These are phyloP conservation scores for Clarias platycephalus DNA, from an alignment of 2,797 vertebrate genomes.

Conservation along the genomic window DNA sequence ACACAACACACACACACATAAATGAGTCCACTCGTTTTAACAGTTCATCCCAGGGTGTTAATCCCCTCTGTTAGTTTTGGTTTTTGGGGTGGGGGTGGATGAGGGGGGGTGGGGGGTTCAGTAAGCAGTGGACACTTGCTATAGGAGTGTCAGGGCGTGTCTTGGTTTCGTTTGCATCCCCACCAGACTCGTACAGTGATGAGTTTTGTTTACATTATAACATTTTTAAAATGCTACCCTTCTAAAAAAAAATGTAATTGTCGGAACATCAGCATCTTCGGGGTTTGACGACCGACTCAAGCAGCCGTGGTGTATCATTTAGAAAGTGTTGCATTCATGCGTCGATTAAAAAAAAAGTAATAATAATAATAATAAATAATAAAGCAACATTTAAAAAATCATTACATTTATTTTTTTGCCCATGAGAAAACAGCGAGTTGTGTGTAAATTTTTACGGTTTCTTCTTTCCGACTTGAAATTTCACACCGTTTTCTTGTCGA, in stretches of 20 bases:
- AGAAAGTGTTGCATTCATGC: too few species aligned
- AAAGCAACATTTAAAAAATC: too few species aligned
- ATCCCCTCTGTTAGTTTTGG: background rate
- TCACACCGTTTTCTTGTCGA: background rate
- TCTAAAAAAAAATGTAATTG: background rate
- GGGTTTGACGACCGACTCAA: too few species aligned
- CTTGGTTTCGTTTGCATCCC: background rate
- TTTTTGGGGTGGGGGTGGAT: background rate
- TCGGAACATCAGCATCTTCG: too few species aligned
- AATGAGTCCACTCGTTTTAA: background rate
- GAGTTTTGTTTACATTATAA: background rate
- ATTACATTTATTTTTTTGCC: background rate
- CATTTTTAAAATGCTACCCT: background rate
- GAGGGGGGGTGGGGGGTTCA: background rate
- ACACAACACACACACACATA: conserved; percentile 18
- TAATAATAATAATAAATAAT: too few species aligned
- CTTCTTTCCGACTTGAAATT: background rate
- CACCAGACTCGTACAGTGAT: background rate
- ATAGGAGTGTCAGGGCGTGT: background rate
- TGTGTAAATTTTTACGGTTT: background rate
- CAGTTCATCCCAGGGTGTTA: background rate
- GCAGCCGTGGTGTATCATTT: too few species aligned
- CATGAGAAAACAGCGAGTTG: background rate
- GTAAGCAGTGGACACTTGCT: conserved; percentile 13
- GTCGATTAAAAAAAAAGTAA: too few species aligned